Base-by-base conservation (phyloP, 2,113 vertebrate species). In the Elephantulus edwardii region DNA sequence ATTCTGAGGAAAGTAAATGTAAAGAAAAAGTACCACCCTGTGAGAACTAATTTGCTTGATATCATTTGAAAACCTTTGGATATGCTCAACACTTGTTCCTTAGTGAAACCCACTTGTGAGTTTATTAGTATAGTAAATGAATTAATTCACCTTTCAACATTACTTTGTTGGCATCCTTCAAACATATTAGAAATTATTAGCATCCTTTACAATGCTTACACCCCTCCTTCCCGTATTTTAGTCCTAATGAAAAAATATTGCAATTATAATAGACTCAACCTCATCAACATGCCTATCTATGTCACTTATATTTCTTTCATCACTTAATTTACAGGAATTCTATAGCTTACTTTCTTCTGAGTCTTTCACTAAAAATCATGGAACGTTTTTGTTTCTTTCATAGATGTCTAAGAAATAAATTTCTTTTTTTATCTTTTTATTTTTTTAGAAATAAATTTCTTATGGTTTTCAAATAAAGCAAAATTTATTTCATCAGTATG, bases 1-100 rank as follows among this genome's bases (percentile, higher is more conserved):
- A 76, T 50, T 88, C 54, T 91, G 58, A n/a, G 35, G 26, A 86
- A 89, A 92, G 88, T 78, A 91, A 85, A 94, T 93, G 35, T 13
- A 93, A 95, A 93, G 88, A 95, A 91, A 93, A 93, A 96, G 62
- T 38, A 90, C 26, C 79, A 88, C 13, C n/a, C 2, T 78, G 22
- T 22, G n/a, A 96, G 77, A 96, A 91, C 81, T 90, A 94, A 96
- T 95, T 96, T 95, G 50, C 83, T 96, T 88, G 92, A 64, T 42
- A 81, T 83, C 85, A 94, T 87, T 93, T 90, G 86, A 93, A 96
- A 85, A 79, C 28, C 71, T 92, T 16, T 84, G 26, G 72, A 72
- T 77, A 88, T 33, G 80, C 71, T 58, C 44, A 92, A 33, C 12
- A 87, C 38, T 76, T n/a, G 50, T 77, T 42, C 20, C 50, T 62